These are phyloP conservation scores for Acipenser oxyrinchus DNA, from an alignment of 2,797 vertebrate species.

Conservation along the genomic window DNA sequence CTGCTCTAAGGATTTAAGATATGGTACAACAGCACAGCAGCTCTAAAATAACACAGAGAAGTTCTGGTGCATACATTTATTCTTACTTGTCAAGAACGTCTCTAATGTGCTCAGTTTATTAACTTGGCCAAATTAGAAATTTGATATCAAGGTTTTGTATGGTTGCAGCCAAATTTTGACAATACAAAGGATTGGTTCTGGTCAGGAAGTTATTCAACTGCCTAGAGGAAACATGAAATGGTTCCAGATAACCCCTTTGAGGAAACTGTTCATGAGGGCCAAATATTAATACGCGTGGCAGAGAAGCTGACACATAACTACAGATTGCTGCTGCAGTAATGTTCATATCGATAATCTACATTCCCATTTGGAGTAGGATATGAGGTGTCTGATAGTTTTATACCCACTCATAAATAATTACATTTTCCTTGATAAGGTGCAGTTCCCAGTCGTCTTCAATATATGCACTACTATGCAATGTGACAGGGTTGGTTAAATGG, in stretches of 20 bases:
- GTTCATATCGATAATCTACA: neutral
- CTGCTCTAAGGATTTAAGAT: too few relatives aligned
- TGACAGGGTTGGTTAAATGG: conserved; percentile 1
- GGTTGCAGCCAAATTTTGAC: too few relatives aligned
- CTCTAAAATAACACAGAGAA: too few relatives aligned
- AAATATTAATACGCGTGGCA: neutral
- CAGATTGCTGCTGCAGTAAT: neutral
- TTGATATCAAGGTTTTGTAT: too few relatives aligned
- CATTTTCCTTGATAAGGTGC: neutral
- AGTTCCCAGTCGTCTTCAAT: neutral
- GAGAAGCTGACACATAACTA: neutral
- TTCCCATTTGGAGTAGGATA: neutral
- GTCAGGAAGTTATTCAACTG: neutral
- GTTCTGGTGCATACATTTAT: too few relatives aligned
- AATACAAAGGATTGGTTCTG: neutral
- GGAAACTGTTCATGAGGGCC: neutral
- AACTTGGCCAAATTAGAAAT: too few relatives aligned
- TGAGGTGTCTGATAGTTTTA: neutral
- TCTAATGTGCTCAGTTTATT: too few relatives aligned
- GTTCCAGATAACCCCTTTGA: too few relatives aligned
- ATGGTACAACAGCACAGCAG: too few relatives aligned
- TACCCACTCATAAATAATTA: neutral
- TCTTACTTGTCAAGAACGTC: too few relatives aligned
- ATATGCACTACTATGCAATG: neutral
- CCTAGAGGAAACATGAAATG: neutral